Evolutionary conservation across 2,113 vertebrate species (phyloP).

Genomic region (Jaculus jaculus): DNA sequence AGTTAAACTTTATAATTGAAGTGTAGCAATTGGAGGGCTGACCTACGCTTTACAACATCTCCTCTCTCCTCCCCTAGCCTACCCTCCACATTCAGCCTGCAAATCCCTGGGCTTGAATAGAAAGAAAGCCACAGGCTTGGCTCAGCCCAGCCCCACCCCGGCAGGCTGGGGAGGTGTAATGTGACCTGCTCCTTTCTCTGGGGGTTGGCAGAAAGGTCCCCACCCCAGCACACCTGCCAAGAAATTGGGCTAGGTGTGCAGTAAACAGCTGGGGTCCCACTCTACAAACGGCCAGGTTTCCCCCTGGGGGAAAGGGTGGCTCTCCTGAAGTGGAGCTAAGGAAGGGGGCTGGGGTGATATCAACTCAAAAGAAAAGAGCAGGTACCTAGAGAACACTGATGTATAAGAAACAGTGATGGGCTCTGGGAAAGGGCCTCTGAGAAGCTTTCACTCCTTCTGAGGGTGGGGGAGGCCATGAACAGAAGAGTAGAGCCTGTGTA

Average conservation of each 20-base stretch:
- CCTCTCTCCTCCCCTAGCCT: neutral
- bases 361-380: neutral
- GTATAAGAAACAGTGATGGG: neutral
- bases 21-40: neutral
- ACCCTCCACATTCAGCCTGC: neutral
- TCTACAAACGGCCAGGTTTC: neutral
- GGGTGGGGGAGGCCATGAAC: neutral
- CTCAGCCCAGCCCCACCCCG: neutral
- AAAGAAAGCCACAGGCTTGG: neutral
- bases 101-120: neutral
- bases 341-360: neutral
- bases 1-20: constrained; percentile 56
- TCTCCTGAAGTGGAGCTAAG: neutral
- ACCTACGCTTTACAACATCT: constrained; percentile 44
- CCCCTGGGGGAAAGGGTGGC: neutral
- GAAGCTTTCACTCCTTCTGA: neutral
- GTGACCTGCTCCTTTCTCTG: neutral
- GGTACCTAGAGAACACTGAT: neutral
- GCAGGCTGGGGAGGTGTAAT: neutral
- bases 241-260: neutral
- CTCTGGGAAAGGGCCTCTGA: neutral
- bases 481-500: neutral
- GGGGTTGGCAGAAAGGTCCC: neutral
- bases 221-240: constrained; percentile 60
- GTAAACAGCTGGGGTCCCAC: neutral